Conservation (phyloP, 1,140 invertebrate species). For the Protaetia brevitarsis region DNA sequence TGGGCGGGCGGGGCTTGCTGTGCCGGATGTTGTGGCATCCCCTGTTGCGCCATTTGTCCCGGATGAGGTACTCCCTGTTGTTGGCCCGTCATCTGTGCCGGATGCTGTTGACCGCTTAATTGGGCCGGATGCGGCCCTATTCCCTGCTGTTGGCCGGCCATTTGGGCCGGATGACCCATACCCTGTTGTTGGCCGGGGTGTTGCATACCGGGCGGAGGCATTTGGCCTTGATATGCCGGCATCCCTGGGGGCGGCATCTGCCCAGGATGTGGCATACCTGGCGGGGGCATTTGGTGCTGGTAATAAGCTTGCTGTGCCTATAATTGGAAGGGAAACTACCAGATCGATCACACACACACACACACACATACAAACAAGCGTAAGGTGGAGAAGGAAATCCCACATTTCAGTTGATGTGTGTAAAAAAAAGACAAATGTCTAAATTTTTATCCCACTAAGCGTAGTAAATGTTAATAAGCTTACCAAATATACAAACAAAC, state of each 20-base stretch:
- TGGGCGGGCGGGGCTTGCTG: not conserved
- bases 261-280: not conserved
- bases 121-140: slow-evolving; percentile 38
- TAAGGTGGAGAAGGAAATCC: not conserved
- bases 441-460: no score
- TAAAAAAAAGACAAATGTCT: no score
- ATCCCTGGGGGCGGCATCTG: not conserved
- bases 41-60: slow-evolving; percentile 2
- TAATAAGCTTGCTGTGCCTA: slow-evolving; percentile 38
- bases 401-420: not conserved
- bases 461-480: no score
- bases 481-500: no score
- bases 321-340: slow-evolving; percentile 32
- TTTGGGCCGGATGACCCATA: slow-evolving; percentile 36
- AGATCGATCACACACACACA: slow-evolving; percentile 30
- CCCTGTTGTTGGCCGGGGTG: slow-evolving; percentile 47
- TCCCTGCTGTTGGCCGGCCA: slow-evolving; percentile 43
- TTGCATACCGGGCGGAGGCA: slow-evolving; percentile 36
- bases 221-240: slow-evolving; percentile 12
- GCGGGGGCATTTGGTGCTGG: slow-evolving; percentile 17
- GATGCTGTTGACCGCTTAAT: not conserved
- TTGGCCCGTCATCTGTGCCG: not conserved
- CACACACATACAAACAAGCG: not conserved
- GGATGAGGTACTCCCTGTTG: not conserved
- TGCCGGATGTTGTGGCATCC: not conserved